A percentile compares a stretch with the other conserved stretches of the same genome.
Evolutionary conservation across 2,797 vertebrate genomes (phyloP).

Genomic region (Channa striata): DNA sequence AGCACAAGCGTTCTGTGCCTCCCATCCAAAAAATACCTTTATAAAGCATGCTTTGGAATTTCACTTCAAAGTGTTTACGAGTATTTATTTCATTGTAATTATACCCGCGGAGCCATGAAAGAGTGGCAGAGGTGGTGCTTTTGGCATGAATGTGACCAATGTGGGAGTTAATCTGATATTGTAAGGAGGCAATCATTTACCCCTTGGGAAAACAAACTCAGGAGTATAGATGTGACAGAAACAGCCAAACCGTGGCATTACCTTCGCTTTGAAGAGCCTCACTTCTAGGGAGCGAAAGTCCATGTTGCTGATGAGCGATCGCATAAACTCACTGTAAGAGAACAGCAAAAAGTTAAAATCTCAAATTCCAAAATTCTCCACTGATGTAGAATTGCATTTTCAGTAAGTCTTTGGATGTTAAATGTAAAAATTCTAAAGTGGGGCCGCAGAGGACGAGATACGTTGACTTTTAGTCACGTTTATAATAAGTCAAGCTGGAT

Average conservation of each 20-base stretch:
- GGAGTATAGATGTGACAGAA: conserved; percentile 31
- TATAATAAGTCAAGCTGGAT: not conserved
- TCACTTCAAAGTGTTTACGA: conserved; percentile 77
- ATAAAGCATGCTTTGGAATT: conserved; percentile 74
- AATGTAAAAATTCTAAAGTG: not conserved
- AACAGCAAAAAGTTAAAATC: not conserved
- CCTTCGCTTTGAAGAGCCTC: conserved; percentile 83
- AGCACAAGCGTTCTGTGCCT: conserved; percentile 70
- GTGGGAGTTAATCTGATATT: conserved; percentile 51
- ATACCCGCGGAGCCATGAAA: conserved; percentile 42
- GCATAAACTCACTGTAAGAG: conserved; percentile 80
- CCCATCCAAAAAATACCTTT: conserved; percentile 64
- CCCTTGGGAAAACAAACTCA: conserved; percentile 31
- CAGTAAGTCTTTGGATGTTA: not conserved
- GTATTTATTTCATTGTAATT: conserved; percentile 82
- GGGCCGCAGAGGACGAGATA: not conserved
- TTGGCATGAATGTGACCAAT: conserved; percentile 53
- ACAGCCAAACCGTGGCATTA: conserved; percentile 47
- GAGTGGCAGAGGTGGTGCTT: conserved; percentile 49
- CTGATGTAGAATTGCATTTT: not conserved
- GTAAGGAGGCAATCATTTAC: conserved; percentile 27
- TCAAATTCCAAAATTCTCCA: not conserved
- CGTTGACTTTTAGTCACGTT: not conserved
- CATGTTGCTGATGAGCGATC: conserved; percentile 77
- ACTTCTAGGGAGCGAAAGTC: conserved; percentile 81